Base-by-base conservation (phyloP, 2,113 vertebrate species). In the Cyrtonyx montezumae region DNA sequence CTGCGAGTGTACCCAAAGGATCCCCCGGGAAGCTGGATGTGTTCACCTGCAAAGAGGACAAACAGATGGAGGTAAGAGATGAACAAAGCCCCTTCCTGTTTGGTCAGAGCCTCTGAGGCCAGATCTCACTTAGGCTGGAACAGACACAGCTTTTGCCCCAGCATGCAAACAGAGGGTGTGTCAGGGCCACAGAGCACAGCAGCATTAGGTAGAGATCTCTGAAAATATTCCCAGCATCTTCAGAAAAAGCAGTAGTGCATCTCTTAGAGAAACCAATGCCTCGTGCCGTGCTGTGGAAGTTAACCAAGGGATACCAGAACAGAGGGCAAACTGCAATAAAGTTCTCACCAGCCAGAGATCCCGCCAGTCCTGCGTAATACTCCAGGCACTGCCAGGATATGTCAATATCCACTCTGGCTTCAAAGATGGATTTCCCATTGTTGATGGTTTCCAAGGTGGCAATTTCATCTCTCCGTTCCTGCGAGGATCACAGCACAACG, bases 361-460 rank as follows among this genome's bases (percentile, higher is more conserved):
- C 98, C 32, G 99, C 99, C 95, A 99, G 83, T 17, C 99, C 99
- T 9, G 99, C 99, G 0, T 98, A 99, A 94, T 99, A 99, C 87
- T 99, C 98, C 62, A 99, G 96, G 93, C 94, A 96, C 97, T 99
- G 98, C 98, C 99, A 99, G 49, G 98, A 97, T 13, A 97, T 7
- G 5, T 99, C 99, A 0, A 99, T 96, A 68, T 99, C 98, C 87
- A 97, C 96, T 84, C 96, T 93, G 13, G 99, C 99, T 96, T 99
- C 99, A 8, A 98, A 98, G 95, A 99, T 97, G 36, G 98, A 98
- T 86, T 99, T 99, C 36, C 99, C 99, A 4, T 99, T 99, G 96
- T 99, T 99, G 96, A 99, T 98, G 61, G 98, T 98, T 96, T 99
- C 99, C 90, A 98, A 42, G 34, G 96, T 98, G 43, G 99, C 99